Base-by-base conservation (phyloP, 2,113 vertebrate species). In the Pteronura brasiliensis region DNA sequence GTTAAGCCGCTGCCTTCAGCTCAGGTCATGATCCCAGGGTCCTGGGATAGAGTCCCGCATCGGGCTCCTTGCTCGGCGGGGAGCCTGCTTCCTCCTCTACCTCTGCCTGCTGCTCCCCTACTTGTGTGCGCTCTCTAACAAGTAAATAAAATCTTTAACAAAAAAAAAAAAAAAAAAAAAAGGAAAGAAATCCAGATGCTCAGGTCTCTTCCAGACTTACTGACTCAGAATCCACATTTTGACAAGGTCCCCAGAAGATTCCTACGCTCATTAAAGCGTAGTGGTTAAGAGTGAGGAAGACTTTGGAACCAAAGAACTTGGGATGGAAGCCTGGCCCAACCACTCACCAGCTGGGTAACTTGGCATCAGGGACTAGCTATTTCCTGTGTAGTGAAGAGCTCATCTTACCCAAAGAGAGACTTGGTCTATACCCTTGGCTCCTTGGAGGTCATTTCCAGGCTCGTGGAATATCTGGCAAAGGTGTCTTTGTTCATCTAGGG, bases 201-300 rank as follows among this genome's bases (percentile, higher is more conserved):
- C 55, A 36, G 74, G 36, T 27, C 23, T 52, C 42, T 36, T 36
- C 36, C 55, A n/a, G 76, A 42, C 34, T 12, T 4, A 76, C 11
- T 9, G 44, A 59, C 17, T 44, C 93, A 77, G 76, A 88, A 84
- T 25, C 25, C 52, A 39, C 67, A 80, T 69, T 65, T 84, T 61
- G 69, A 79, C 29, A 25, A 84, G 77, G 10, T 74, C 42, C 2
- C 57, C 27, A 34, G 29, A 39, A 49, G 84, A 61, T 2, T 29
- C 44, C n/a, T 0, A 44, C 0, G 23, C 44, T 47, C 1, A 0
- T 25, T 39, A 5, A 6, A 17, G 63, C 7, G 44, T 10, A 13
- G 6, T 6, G 69, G 20, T 55, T 31, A 90, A 63, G 47, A 31
- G 39, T 17, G 39, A 63, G 65, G 72, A 69, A 17, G 44, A 34